A percentile compares a stretch with the other conserved stretches of the same genome.
phyloP scores from a whole-genome alignment of 37 sponge, comb jelly and placozoan genomes.

The Aphrocallistes beatrix region DNA sequence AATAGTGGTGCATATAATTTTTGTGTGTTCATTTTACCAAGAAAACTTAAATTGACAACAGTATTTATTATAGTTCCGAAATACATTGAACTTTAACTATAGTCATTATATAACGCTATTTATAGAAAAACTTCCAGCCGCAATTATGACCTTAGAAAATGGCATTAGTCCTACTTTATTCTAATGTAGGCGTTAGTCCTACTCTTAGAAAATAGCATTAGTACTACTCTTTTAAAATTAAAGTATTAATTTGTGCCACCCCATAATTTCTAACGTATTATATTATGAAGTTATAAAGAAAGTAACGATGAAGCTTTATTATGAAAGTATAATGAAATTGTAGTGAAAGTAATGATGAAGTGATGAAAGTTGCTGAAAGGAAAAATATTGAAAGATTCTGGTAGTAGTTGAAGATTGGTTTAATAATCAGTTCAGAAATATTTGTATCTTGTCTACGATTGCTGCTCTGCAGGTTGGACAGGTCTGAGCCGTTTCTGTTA shows the following conservation, averaged over 20 bases:
- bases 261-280: background rate
- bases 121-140: too few relatives aligned
- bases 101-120: too few relatives aligned
- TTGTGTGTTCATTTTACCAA: too few relatives aligned
- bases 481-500: background rate
- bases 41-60: too few relatives aligned
- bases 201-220: background rate
- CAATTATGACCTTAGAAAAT: too few relatives aligned
- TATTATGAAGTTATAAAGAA: too few relatives aligned
- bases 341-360: background rate
- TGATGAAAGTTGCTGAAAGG: too few relatives aligned
- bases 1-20: too few relatives aligned
- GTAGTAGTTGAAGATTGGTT: background rate
- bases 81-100: too few relatives aligned
- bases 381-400: background rate
- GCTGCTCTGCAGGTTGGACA: background rate
- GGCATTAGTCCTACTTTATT: background rate
- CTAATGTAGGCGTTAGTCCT: background rate
- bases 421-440: background rate
- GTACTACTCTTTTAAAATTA: background rate
- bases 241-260: background rate
- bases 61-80: too few relatives aligned
- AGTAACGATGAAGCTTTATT: too few relatives aligned
- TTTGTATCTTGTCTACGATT: background rate
- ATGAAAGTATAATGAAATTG: background rate